phyloP scores from a whole-genome alignment of 2,797 vertebrate species.

The Buphagus erythrorhynchus region DNA sequence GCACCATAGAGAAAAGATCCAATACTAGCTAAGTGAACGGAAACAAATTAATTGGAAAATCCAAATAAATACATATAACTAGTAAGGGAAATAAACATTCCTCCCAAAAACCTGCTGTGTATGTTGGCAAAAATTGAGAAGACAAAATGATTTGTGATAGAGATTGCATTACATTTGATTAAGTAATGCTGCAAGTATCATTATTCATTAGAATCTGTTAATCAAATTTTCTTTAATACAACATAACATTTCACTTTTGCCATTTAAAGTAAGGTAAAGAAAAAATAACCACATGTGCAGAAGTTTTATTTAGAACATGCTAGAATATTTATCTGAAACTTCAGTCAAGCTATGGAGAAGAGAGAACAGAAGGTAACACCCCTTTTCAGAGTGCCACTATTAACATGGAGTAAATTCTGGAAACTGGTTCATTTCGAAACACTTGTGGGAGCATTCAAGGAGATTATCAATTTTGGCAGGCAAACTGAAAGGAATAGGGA shows the following conservation, averaged over 20 bases:
- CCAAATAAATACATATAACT: background rate
- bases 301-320: background rate
- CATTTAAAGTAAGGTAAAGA: background rate
- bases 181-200: background rate
- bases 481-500: background rate
- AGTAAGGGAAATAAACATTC: slow-evolving; percentile 1
- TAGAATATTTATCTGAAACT: background rate
- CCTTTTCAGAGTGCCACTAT: background rate
- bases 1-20: slow-evolving; percentile 25
- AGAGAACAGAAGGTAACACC: background rate
- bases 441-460: background rate
- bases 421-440: background rate
- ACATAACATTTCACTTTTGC: background rate
- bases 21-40: slow-evolving; percentile 27
- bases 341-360: background rate
- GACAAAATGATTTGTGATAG: background rate
- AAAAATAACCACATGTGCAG: background rate
- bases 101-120: background rate
- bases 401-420: background rate
- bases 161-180: background rate
- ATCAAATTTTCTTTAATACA: background rate
- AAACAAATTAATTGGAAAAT: background rate
- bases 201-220: background rate
- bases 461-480: background rate
- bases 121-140: slow-evolving; percentile 4